phyloP scores from a whole-genome alignment of 2,113 vertebrate genomes.

The Cettia cetti region DNA sequence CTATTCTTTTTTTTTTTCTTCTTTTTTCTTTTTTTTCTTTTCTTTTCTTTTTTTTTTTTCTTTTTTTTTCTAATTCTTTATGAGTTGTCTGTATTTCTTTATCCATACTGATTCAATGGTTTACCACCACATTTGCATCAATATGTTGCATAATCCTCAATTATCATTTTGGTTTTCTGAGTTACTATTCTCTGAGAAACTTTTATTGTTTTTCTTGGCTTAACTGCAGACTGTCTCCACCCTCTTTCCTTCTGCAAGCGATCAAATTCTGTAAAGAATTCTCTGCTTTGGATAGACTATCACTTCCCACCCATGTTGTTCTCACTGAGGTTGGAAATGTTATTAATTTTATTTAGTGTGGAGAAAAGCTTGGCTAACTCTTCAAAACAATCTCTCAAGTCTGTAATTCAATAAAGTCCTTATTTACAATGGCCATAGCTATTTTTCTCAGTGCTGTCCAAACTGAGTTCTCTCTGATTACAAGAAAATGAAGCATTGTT shows the following conservation, averaged over 20 bases:
- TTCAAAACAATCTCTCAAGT: not conserved
- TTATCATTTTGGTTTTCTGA: not conserved
- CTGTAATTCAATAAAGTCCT: conserved; percentile 20
- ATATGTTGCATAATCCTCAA: not conserved
- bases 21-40: not conserved
- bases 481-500: not conserved
- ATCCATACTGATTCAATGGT: not conserved
- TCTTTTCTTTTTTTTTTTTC: not conserved
- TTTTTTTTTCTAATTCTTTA: not conserved
- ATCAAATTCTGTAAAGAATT: conserved; percentile 8
- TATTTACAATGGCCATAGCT: conserved; percentile 10
- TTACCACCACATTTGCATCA: not conserved
- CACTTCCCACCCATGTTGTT: conserved; percentile 26
- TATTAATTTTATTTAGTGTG: conserved; percentile 16
- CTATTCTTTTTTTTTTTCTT: not conserved
- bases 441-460: not conserved
- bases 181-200: not conserved
- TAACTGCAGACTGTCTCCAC: not conserved
- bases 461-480: not conserved
- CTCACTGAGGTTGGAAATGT: conserved; percentile 16
- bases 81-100: not conserved
- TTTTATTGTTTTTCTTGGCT: not conserved
- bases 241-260: conserved; percentile 1
- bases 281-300: not conserved
- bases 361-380: conserved; percentile 3